phyloP scores from a whole-genome alignment of 2,888 invertebrate species.

The Ochropleura leucogaster region DNA sequence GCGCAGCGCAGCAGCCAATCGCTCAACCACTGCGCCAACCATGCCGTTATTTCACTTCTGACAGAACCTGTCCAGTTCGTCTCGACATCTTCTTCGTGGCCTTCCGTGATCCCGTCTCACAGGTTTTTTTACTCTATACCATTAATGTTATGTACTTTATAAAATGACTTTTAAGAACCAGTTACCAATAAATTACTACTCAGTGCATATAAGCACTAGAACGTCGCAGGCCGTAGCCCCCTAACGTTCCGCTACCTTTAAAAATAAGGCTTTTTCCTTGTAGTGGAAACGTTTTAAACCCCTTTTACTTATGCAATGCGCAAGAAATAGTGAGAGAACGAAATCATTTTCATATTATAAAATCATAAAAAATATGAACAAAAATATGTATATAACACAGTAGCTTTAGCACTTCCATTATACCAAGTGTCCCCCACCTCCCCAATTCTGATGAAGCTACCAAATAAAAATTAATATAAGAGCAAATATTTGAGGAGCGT shows the following conservation, averaged over 20 bases:
- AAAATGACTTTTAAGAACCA: too few relatives aligned
- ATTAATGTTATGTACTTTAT: too few relatives aligned
- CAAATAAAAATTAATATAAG: constrained; percentile 69
- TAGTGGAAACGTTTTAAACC: not conserved
- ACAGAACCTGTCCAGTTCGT: too few relatives aligned
- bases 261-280: not conserved
- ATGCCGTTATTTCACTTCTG: too few relatives aligned
- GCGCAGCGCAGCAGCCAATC: too few relatives aligned
- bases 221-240: not conserved
- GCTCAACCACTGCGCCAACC: too few relatives aligned
- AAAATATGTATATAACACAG: not conserved
- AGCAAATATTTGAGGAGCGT: constrained; percentile 71
- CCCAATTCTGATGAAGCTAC: constrained; percentile 55
- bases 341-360: not conserved
- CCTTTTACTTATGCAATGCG: not conserved
- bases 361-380: not conserved
- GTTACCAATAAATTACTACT: too few relatives aligned
- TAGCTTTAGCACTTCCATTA: constrained; percentile 24
- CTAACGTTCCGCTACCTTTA: not conserved
- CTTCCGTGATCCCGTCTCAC: too few relatives aligned
- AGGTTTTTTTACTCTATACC: too few relatives aligned
- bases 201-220: not conserved
- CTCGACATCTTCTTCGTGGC: too few relatives aligned
- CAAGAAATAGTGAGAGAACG: not conserved
- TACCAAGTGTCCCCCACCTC: constrained; percentile 28